These are phyloP conservation scores for Graptemys geographica DNA, from an alignment of 2,797 vertebrate genomes.

Conservation along the genomic window DNA sequence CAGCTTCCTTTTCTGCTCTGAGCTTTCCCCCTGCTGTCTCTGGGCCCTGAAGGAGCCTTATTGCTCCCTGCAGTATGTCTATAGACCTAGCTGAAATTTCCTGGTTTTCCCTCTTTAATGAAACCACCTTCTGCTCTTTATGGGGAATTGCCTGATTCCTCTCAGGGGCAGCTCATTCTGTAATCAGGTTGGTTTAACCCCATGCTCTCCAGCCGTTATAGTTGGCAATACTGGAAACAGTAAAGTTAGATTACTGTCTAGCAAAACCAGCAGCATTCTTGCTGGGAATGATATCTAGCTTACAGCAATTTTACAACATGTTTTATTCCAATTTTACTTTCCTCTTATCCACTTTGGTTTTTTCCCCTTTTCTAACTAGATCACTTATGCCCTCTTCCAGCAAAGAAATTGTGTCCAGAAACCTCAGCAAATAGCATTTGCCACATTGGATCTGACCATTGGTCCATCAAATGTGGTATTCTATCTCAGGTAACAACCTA, in stretches of 20 bases:
- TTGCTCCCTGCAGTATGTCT: not conserved
- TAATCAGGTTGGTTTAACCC: too few species aligned
- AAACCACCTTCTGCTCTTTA: too few species aligned
- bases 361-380: too few species aligned
- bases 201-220: too few species aligned
- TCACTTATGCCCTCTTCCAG: not conserved
- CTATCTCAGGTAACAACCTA: not conserved
- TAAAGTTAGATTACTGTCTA: not conserved
- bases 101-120: not conserved
- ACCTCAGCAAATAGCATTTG: not conserved
- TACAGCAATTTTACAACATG: not conserved
- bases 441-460: not conserved
- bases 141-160: too few species aligned
- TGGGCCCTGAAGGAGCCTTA: not conserved
- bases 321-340: too few species aligned
- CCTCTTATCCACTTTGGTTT: too few species aligned
- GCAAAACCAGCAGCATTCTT: not conserved
- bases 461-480: not conserved
- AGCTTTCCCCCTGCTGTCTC: not conserved
- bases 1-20: not conserved
- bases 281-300: not conserved
- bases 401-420: not conserved
- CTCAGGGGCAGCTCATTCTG: too few species aligned
- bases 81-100: not conserved
- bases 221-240: constrained; percentile 3